A percentile compares a stretch with the other conserved stretches of the same genome.
Evolutionary conservation across 2,797 vertebrate genomes (phyloP).

Genomic region (Perodicticus potto): DNA sequence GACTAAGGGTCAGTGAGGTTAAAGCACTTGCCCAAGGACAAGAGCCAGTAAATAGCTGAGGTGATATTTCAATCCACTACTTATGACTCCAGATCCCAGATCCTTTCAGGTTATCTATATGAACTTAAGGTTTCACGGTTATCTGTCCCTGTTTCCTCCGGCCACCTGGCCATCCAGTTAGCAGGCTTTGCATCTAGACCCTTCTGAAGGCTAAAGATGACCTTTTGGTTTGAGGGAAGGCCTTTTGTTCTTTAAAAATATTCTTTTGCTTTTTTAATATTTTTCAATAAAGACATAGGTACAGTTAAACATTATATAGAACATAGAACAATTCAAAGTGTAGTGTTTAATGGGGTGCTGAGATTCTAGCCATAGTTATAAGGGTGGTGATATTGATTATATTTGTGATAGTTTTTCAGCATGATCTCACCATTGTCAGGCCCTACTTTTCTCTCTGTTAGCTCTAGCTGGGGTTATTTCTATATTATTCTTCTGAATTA

Average conservation of each 20-base stretch:
- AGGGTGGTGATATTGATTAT: background rate
- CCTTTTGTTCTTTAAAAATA: background rate
- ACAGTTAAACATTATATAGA: background rate
- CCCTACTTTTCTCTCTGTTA: background rate
- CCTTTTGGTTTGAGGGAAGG: background rate
- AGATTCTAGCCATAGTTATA: background rate
- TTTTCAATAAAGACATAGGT: background rate
- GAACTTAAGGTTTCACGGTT: background rate
- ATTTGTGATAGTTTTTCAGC: background rate
- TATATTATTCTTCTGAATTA: background rate
- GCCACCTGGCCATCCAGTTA: background rate
- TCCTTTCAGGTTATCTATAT: background rate
- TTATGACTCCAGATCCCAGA: background rate
- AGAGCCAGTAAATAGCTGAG: background rate
- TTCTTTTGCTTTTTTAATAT: background rate
- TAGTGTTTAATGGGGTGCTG: background rate
- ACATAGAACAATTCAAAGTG: background rate
- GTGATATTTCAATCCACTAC: background rate
- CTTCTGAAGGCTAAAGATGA: background rate
- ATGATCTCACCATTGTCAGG: background rate
- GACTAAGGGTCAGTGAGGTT: background rate
- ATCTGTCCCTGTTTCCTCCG: background rate
- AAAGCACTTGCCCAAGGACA: background rate
- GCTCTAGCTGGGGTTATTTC: background rate
- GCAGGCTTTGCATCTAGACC: background rate